Base-by-base conservation (phyloP, 2,113 vertebrate genomes). In the Vidua chalybeata region DNA sequence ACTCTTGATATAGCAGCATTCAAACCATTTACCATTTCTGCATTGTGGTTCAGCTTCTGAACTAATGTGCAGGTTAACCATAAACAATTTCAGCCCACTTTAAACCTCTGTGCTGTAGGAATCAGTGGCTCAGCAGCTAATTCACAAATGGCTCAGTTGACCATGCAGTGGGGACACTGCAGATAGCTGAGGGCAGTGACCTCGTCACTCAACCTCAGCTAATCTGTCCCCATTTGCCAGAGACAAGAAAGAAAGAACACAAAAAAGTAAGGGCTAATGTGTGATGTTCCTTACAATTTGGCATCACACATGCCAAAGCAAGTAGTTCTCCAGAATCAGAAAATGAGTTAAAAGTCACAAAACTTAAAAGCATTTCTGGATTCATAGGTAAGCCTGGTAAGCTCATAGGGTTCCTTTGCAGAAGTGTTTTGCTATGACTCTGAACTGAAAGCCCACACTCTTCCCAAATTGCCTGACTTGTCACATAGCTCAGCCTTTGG, bases 131-230 rank as follows among this genome's bases (percentile, higher is more conserved):
- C 83, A 92, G 96, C 94, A 95, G 95, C 88, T 95, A 93, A 96
- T 95, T 92, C 94, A 88, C 79, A 90, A 94, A 93, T 93, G 89
- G 86, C 89, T 95, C 80, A 90, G 95, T 63, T 97, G 95, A 92
- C 94, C 94, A 68, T 94, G 93, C 76, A 77, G 92, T 55, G 83
- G 79, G 95, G 91, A 97, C 94, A 93, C 64, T 2, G 76, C 83
- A 92, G 96, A 94, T 48, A 94, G 96, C 80, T 94, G 84, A 92
- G 91, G 93, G 95, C 86, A 93, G 91, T 92, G 94, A 96, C 94
- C 95, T 88, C 73, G 0, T 55, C 89, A 72, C 76, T 97, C 95
- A 96, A 52, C 95, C 91, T 97, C 86, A 30, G 91, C 89, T 97
- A 97, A 96, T 96, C 80, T 67, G 93, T 84, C 91, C 96, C 76